phyloP scores from a whole-genome alignment of 2,113 vertebrate species.

The Boleophthalmus pectinirostris region DNA sequence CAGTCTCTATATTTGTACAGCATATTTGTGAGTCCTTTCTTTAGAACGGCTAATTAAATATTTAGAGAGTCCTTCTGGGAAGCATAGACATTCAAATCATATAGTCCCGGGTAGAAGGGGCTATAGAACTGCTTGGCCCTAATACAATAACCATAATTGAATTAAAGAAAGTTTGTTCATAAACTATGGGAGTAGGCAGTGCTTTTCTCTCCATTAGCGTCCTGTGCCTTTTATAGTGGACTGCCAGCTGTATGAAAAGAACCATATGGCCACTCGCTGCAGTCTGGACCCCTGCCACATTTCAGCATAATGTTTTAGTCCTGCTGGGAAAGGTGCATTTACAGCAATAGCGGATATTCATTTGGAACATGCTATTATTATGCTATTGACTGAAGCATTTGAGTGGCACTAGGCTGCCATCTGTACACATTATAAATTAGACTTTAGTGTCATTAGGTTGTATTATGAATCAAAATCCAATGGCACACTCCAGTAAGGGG shows the following conservation, averaged over 20 bases:
- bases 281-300: constrained; percentile 10
- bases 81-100: constrained; percentile 14
- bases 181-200: constrained; percentile 7
- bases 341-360: not conserved
- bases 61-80: not conserved
- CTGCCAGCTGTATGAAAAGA: constrained; percentile 17
- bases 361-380: not conserved
- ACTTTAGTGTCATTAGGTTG: constrained; percentile 7
- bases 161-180: constrained; percentile 13
- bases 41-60: constrained; percentile 7
- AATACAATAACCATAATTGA: constrained; percentile 17
- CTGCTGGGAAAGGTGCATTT: not conserved
- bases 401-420: not conserved
- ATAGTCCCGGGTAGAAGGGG: not conserved
- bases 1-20: not conserved
- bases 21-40: constrained; percentile 22
- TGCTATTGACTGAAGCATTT: constrained; percentile 3
- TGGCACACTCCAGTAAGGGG: not conserved
- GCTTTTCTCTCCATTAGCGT: constrained; percentile 12
- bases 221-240: constrained; percentile 5
- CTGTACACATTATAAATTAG: not conserved
- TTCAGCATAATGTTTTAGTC: constrained; percentile 12
- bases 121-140: not conserved
- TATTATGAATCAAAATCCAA: not conserved
- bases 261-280: constrained; percentile 10